Evolutionary conservation across 2,888 invertebrate genomes (phyloP).

Genomic region (Spicauda simplicius): DNA sequence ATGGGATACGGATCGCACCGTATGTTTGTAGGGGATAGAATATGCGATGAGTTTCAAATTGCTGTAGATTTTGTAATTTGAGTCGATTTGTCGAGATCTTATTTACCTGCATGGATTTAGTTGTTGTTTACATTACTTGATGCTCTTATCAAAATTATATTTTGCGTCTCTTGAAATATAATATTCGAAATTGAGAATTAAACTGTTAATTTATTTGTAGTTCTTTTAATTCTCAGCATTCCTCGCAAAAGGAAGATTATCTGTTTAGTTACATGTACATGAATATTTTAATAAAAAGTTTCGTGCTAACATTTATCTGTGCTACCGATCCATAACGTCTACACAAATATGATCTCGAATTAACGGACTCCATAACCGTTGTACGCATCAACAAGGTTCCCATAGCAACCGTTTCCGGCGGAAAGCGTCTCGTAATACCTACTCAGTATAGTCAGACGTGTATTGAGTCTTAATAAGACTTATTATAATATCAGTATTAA

Average conservation of each 20-base stretch:
- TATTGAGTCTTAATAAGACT: constrained; percentile 66
- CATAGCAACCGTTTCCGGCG: constrained; percentile 66
- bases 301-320: no score
- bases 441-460: constrained; percentile 65
- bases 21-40: constrained; percentile 12
- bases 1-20: constrained; percentile 52
- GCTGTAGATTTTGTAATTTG: neutral
- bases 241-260: no score
- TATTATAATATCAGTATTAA: constrained; percentile 56
- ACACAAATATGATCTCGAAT: constrained; percentile 21
- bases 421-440: constrained; percentile 65
- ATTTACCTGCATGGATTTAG: no score
- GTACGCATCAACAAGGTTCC: constrained; percentile 51
- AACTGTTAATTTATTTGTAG: no score
- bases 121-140: no score
- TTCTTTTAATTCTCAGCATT: no score
- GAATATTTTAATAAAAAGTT: no score
- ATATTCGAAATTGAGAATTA: no score
- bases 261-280: no score
- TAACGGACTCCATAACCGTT: constrained; percentile 13
- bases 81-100: constrained; percentile 3
- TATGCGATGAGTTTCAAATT: constrained; percentile 19
- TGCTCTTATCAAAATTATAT: no score
- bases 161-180: no score
- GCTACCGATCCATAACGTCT: neutral